phyloP scores from a whole-genome alignment of 2,797 vertebrate genomes.

The Amniataba percoides region DNA sequence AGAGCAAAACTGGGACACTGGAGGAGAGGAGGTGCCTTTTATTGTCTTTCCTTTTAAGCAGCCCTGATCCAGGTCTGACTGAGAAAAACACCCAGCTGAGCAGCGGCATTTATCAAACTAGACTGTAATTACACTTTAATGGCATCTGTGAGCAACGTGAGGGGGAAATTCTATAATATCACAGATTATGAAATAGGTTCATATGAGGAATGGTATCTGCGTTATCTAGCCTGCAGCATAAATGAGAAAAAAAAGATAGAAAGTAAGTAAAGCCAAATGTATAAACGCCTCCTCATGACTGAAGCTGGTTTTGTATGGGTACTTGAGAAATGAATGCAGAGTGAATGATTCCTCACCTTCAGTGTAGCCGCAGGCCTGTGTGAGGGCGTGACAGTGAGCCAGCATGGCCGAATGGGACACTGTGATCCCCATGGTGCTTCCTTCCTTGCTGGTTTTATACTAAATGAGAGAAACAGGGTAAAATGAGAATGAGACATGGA shows the following conservation, averaged over 20 bases:
- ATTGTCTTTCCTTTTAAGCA: slow-evolving; percentile 45
- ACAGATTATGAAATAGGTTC: slow-evolving; percentile 5
- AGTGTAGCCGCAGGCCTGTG: slow-evolving; percentile 93
- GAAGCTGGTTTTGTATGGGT: not conserved
- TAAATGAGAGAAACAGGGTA: slow-evolving; percentile 59
- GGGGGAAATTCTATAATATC: not conserved
- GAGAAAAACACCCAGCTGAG: slow-evolving; percentile 38
- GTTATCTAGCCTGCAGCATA: slow-evolving; percentile 8
- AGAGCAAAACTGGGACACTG: slow-evolving; percentile 73
- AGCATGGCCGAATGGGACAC: slow-evolving; percentile 92
- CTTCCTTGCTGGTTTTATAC: slow-evolving; percentile 98
- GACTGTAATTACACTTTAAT: slow-evolving; percentile 46
- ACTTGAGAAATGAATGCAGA: slow-evolving; percentile 5
- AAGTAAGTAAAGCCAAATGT: not conserved
- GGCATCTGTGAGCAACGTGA: slow-evolving; percentile 15
- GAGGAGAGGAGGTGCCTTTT: slow-evolving; percentile 46
- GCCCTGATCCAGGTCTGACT: slow-evolving; percentile 51
- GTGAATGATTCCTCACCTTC: slow-evolving; percentile 87
- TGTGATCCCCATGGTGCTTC: slow-evolving; percentile 95
- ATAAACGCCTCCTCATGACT: not conserved
- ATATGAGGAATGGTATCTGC: not conserved
- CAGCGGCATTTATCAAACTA: slow-evolving; percentile 48
- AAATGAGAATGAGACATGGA: not conserved
- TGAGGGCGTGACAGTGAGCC: slow-evolving; percentile 92
- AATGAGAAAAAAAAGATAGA: not conserved